Evolutionary conservation across 2,113 vertebrate genomes (phyloP), one percentile per base, ranked within the genome.

Genomic region (Lanius collurio): DNA sequence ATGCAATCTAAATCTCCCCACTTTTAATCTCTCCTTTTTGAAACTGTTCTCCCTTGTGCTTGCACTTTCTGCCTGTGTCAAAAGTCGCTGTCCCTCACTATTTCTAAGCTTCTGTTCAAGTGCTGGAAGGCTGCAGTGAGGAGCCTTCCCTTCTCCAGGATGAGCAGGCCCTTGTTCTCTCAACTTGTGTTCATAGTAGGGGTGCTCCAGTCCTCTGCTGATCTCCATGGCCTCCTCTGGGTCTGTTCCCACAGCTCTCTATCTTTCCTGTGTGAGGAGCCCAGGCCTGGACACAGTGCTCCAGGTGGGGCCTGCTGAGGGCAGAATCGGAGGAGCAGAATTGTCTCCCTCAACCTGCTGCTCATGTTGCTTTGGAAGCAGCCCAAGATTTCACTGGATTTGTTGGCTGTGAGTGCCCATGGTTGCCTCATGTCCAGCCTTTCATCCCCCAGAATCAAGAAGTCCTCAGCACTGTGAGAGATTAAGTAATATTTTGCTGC

Each of bases 211-310:
- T 17, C 14, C 18, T 52, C 30, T 42, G 30, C 10, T 78, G 14
- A 17, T 52, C 39, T 53, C 19, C 31, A 14, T 9, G 49, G 15
- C 15, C 15, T 23, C 24, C 10, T 21, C 23, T 50, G 37, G 11
- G 8, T 30, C 31, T 0, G 0, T 4, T 53, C 24, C 49, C 18
- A 9, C 37, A 53, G 5, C 14, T 78, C 37, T 24, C 47, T 19
- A 9, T 14, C 24, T 35, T n/a, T n/a, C 14, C 30, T 11, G 15
- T 18, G 47, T 28, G 75, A 28, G 37, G 31, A n/a, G 47, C 18
- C 75, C 39, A 44, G 31, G 39, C 15, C 31, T 53, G 31, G 26
- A 23, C 0, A 0, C 60, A 35, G 9, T 18, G 18, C 30, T 63
- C 14, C 37, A n/a, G 30, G 3, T 13, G 14, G 47, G 47, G 23